These are phyloP conservation scores for Drosophila neonasuta DNA, from an alignment of 2,888 invertebrate genomes.

Conservation along the genomic window DNA sequence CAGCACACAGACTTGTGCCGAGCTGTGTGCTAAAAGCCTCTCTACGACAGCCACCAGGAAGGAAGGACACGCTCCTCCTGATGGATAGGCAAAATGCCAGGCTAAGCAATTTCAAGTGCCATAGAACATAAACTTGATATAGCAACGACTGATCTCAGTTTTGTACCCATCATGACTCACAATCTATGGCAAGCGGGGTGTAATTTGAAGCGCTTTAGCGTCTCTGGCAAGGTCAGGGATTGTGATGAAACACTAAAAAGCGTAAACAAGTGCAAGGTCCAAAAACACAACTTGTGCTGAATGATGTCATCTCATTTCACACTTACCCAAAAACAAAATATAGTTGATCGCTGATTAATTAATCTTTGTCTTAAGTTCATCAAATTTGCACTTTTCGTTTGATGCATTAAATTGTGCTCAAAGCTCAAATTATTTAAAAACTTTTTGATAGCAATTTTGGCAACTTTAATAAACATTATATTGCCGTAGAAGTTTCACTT, in stretches of 20 bases:
- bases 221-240: slow-evolving; percentile 8
- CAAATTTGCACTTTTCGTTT: neutral
- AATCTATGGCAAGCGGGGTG: neutral
- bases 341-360: neutral
- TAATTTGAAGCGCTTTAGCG: slow-evolving; percentile 15
- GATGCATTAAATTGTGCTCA: neutral
- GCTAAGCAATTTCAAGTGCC: slow-evolving; percentile 26
- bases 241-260: slow-evolving; percentile 13
- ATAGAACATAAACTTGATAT: slow-evolving; percentile 10
- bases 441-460: neutral
- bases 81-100: neutral
- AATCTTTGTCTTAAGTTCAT: neutral
- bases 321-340: neutral
- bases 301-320: slow-evolving; percentile 40
- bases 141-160: slow-evolving; percentile 6
- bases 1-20: slow-evolving; percentile 4
- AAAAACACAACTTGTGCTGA: neutral
- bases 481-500: slow-evolving; percentile 7
- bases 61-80: neutral
- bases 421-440: neutral
- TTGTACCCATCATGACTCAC: slow-evolving; percentile 13
- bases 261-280: slow-evolving; percentile 33
- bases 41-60: slow-evolving; percentile 5
- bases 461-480: slow-evolving; percentile 16
- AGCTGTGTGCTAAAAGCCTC: slow-evolving; percentile 55